A percentile compares a stretch with the other conserved stretches of the same genome.
phyloP scores from a whole-genome alignment of 2,888 invertebrate genomes.

The Mesochorus sp. region DNA sequence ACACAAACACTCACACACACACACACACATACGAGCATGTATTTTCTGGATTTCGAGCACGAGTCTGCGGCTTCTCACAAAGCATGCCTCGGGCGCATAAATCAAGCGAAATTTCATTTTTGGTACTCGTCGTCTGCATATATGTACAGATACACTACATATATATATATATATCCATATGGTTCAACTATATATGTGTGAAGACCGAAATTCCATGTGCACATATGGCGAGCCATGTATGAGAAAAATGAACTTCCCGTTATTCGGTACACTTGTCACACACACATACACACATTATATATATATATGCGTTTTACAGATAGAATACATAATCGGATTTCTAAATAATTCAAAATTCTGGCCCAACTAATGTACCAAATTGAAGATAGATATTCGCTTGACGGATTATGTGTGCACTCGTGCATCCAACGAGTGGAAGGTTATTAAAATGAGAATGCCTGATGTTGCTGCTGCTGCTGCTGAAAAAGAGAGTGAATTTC shows the following conservation, averaged over 20 bases:
- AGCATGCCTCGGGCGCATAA: slow-evolving; percentile 23
- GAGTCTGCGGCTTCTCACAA: slow-evolving; percentile 35
- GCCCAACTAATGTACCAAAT: slow-evolving; percentile 66
- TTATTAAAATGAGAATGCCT: slow-evolving; percentile 67
- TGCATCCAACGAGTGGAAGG: background rate
- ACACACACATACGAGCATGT: too few relatives aligned
- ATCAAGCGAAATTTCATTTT: slow-evolving; percentile 42
- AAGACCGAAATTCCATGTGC: slow-evolving; percentile 3
- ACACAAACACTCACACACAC: too few relatives aligned
- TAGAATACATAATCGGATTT: slow-evolving; percentile 46
- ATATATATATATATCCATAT: slow-evolving; percentile 3
- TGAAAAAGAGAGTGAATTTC: background rate
- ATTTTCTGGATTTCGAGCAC: slow-evolving; percentile 9
- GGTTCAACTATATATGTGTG: background rate
- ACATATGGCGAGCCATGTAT: background rate
- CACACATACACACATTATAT: slow-evolving; percentile 20
- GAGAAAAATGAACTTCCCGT: slow-evolving; percentile 18
- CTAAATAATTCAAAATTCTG: slow-evolving; percentile 56
- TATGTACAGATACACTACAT: background rate
- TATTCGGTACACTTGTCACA: background rate
- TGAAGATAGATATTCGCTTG: slow-evolving; percentile 66
- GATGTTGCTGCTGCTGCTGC: slow-evolving; percentile 16
- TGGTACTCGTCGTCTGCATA: background rate
- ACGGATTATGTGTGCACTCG: slow-evolving; percentile 62
- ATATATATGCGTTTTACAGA: background rate